Base-by-base conservation (phyloP, 2,888 invertebrate species). In the Tetramorium bicarinatum region DNA sequence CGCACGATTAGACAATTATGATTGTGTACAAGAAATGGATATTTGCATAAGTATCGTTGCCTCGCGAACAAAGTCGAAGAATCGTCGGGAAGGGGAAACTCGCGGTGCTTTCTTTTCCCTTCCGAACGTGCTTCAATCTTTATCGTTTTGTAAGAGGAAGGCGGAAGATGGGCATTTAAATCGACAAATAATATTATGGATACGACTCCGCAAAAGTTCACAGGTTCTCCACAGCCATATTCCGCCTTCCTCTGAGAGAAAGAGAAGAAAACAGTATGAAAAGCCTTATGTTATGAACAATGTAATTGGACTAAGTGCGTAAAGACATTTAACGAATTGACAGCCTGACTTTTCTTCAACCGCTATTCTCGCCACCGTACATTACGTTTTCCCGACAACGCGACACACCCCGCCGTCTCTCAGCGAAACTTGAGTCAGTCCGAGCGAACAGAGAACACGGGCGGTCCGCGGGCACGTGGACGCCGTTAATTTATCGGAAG, bases 401-500 rank as follows among this genome's bases (percentile, higher is more conserved):
- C 71, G n/a, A 52, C 29, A 44, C 44, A 52, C 11, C 15, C 44
- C 44, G 62, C 41, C 41, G 54, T 71, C n/a, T 79, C 77, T 69
- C 54, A 77, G 77, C 77, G 71, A 77, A 77, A 69, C 71, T 41
- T 71, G 15, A 54, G 71, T 77, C 77, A 87, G 84, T 82, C 85
- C 82, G 75, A 67, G 79, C 87, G 87, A 88, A 82, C 38, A 77
- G 34, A 49, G 44, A 47, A 66, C 64, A 88, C 87, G 90, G 89
- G 83, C 84, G 41, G 41, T 54, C 18, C 69, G 41, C n/a, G 76
- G 83, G 82, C 86, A 82, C 89, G 84, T 90, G 85, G n/a, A n/a
- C 7, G 49, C 52, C n/a, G 87, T 89, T 34, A 85, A 86, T 87
- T 89, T 86, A 86, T 85, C 72, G 81, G 83, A 87, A 34, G 86